Conservation (phyloP, 2,113 vertebrate genomes). For the Hydrochoerus hydrochaeris region DNA sequence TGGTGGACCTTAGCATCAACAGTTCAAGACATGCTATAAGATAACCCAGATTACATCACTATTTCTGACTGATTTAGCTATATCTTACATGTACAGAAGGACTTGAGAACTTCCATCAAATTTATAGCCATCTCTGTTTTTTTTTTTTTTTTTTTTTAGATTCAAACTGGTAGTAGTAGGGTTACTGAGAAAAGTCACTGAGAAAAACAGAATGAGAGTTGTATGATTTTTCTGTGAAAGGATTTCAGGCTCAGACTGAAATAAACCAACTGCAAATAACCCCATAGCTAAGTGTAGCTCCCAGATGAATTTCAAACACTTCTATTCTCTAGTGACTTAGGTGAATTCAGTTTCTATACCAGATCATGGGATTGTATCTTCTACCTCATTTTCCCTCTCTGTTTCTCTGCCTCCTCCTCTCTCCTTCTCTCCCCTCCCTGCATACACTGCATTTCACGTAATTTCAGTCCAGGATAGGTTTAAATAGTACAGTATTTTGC, state of each 20-base stretch:
- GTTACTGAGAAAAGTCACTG: not conserved
- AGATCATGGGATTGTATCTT: not conserved
- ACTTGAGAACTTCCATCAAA: not conserved
- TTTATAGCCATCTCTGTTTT: not conserved
- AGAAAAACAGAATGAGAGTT: not conserved
- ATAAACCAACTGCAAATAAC: not conserved
- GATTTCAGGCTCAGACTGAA: conserved; percentile 35
- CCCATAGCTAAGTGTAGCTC: not conserved
- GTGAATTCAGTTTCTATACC: not conserved
- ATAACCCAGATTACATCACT: not conserved
- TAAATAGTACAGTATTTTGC: not conserved
- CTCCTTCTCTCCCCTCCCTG: not conserved
- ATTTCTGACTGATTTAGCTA: not conserved
- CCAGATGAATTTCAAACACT: conserved; percentile 46
- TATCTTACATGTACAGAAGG: not conserved
- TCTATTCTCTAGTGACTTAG: not conserved
- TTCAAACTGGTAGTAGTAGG: conserved; percentile 18
- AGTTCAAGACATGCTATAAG: not conserved
- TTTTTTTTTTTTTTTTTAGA: not conserved
- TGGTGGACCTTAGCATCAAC: not conserved
- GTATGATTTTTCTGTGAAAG: not conserved
- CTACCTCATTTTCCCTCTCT: not conserved
- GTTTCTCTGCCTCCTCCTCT: too few relatives aligned
- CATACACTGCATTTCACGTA: not conserved
- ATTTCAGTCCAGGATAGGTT: conserved; percentile 1